These are phyloP conservation scores for Elephas maximus DNA, from an alignment of 2,113 vertebrate species.

Conservation along the genomic window DNA sequence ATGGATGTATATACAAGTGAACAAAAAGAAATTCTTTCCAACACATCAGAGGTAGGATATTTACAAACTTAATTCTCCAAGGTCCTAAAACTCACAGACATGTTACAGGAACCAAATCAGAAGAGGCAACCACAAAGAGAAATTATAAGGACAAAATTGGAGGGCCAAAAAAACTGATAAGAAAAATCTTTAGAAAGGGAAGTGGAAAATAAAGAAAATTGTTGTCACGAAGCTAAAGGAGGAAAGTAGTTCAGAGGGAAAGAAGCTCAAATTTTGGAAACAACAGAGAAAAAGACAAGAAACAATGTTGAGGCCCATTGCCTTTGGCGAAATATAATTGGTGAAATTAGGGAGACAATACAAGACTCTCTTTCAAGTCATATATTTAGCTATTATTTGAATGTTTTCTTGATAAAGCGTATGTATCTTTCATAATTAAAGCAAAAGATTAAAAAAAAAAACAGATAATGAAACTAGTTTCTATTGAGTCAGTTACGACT, in stretches of 20 bases:
- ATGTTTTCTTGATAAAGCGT: neutral
- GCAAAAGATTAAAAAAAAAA: too few species aligned
- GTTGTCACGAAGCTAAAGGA: neutral
- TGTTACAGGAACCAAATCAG: neutral
- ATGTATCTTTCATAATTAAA: slow-evolving; percentile 28
- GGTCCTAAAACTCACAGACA: neutral
- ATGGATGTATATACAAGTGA: neutral
- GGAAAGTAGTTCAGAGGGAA: neutral
- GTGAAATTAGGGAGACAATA: neutral
- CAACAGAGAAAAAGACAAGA: neutral
- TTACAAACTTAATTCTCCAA: neutral
- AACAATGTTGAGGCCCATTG: neutral
- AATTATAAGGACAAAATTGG: slow-evolving; percentile 31
- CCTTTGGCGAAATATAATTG: neutral
- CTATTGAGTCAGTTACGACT: too few species aligned
- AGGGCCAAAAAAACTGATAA: neutral
- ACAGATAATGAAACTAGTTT: too few species aligned
- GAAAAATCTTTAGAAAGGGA: neutral
- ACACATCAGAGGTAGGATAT: neutral
- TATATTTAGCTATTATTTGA: neutral
- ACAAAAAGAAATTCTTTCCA: neutral
- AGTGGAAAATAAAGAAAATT: neutral
- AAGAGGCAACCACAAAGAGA: neutral
- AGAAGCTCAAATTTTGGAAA: slow-evolving; percentile 33
- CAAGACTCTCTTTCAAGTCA: neutral